These are phyloP conservation scores for Trichonephila inaurata DNA, from an alignment of 1,140 invertebrate species.

Conservation along the genomic window DNA sequence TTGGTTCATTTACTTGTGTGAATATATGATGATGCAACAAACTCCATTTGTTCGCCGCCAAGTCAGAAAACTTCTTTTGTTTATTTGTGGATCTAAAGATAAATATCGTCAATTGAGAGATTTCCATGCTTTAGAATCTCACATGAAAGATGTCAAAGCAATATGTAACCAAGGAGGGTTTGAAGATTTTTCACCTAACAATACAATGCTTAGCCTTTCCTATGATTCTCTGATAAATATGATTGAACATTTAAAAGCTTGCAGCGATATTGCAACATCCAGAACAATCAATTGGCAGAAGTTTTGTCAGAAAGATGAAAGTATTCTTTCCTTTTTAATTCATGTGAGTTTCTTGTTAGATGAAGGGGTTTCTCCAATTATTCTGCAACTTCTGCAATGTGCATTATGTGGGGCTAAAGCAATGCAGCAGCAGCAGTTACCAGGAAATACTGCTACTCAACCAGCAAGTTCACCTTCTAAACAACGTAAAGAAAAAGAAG, in stretches of 20 bases:
- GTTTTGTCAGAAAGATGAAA: conserved; percentile 88
- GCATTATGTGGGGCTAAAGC: conserved; percentile 86
- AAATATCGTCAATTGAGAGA: conserved; percentile 96
- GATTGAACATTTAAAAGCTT: conserved; percentile 96
- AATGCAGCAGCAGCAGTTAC: conserved; percentile 72
- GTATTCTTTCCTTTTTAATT: conserved; percentile 89
- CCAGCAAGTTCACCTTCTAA: conserved; percentile 78
- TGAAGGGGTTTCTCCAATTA: conserved; percentile 95
- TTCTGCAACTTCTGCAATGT: conserved; percentile 93
- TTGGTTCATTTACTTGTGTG: conserved; percentile 92
- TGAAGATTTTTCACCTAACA: conserved; percentile 79
- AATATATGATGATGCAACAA: conserved; percentile 95
- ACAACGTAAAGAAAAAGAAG: conserved; percentile 78
- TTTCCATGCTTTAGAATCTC: conserved; percentile 87
- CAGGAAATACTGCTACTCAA: conserved; percentile 72
- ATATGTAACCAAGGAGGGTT: conserved; percentile 85
- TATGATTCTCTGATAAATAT: conserved; percentile 95
- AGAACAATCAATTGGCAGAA: conserved; percentile 97
- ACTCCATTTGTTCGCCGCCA: conserved; percentile 85
- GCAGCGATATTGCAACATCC: conserved; percentile 93
- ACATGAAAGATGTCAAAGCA: conserved; percentile 82
- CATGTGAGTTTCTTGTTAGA: conserved; percentile 91
- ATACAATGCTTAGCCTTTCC: conserved; percentile 84
- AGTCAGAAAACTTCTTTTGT: conserved; percentile 91
- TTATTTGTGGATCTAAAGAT: conserved; percentile 97